Evolutionary conservation across 1,140 invertebrate genomes (phyloP), one percentile per base, ranked within the genome.

Genomic region (Cheumatopsyche charites): DNA sequence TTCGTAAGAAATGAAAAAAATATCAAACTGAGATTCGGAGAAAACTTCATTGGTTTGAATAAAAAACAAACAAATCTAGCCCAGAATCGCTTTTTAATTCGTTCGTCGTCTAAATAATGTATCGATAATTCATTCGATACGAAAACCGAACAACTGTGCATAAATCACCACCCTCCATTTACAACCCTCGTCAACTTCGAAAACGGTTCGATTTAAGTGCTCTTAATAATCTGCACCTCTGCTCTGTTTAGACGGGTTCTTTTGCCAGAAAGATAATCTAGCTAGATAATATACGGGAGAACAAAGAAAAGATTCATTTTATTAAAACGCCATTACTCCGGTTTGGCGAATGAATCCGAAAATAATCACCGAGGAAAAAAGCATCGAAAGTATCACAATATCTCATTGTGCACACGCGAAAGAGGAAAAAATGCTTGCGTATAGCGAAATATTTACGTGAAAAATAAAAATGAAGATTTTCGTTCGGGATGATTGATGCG

Each of bases 131-230:
- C 21, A 58, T 58, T 58, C 55, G 19, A 12, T 47, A 15, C 49
- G 9, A 55, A 19, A 23, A 23, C 21, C 23, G 55, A 58, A 58
- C 55, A 25, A 25, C 55, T 58, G 23, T 26, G 23, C 19, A 58
- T 58, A 58, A 58, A 58, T 58, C 55, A 58, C 55, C 55, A 25
- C 19, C 9, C 17, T n/a, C 29, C 9, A 36, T 36, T 36, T 36
- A 25, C 55, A 23, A 58, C 55, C 55, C 55, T 58, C 55, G 55
- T 58, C 55, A 58, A 58, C 55, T 58, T 58, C 55, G 23, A 58
- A 25, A 25, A 19, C 55, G 55, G 23, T 58, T 58, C 55, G 55
- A 58, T 58, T 58, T 58, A 58, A 58, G 55, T 58, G 23, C 55
- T 25, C 55, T 58, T 36, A 58, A 58, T 58, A 58, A 58, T 58